Evolutionary conservation across 2,888 invertebrate species (phyloP).

Genomic region (Drosophila crucigera): DNA sequence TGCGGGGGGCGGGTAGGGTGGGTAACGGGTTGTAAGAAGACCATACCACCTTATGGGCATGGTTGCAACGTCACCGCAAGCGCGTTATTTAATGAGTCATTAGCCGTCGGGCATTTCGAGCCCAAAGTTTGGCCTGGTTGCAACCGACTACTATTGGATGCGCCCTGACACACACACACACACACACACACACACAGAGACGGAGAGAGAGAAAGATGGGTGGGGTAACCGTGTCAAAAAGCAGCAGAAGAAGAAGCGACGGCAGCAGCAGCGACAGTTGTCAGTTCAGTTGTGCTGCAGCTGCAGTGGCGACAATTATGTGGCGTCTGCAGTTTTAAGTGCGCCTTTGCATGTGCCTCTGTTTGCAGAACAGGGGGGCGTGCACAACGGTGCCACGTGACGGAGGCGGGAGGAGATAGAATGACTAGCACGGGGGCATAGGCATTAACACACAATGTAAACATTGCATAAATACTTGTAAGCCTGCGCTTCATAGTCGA

Average conservation of each 20-base stretch:
- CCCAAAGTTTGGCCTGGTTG: conserved; percentile 48
- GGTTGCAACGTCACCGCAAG: conserved; percentile 37
- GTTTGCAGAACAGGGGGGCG: conserved; percentile 53
- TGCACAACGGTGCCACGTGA: not conserved
- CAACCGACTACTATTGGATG: conserved; percentile 21
- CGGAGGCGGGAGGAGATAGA: not conserved
- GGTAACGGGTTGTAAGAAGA: conserved; percentile 11
- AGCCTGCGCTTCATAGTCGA: conserved; percentile 24
- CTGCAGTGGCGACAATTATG: conserved; percentile 69
- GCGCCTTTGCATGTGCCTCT: conserved; percentile 73
- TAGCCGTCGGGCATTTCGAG: conserved; percentile 52
- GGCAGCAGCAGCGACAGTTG: conserved; percentile 64
- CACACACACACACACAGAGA: not conserved
- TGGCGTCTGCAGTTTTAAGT: conserved; percentile 79
- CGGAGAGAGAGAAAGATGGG: not conserved
- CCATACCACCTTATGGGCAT: conserved; percentile 18
- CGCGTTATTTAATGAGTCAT: conserved; percentile 77
- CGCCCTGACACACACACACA: conserved; percentile 4
- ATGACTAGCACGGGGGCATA: conserved; percentile 19
- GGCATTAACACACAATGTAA: conserved; percentile 74
- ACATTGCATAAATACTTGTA: conserved; percentile 73
- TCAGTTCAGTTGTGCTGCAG: conserved; percentile 64
- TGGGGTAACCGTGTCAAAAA: conserved; percentile 64
- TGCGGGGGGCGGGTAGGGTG: too few relatives aligned
- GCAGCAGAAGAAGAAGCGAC: conserved; percentile 16